Evolutionary conservation across 2,888 invertebrate genomes (phyloP), one percentile per base, ranked within the genome.

Genomic region (Phaedon cochleariae): DNA sequence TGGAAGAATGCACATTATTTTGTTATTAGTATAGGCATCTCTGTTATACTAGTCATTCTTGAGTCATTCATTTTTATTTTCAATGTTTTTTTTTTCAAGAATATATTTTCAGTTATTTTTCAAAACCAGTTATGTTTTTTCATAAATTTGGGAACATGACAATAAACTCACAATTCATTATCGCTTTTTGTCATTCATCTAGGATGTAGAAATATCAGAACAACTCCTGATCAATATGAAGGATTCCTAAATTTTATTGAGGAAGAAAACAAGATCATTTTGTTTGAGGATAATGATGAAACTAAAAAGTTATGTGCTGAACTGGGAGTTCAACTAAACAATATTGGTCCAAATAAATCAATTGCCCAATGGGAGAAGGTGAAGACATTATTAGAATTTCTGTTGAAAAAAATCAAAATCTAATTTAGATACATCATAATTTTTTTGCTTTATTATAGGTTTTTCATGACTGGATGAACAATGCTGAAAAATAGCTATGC

Each of bases 201-300:
- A 49, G 49, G 49, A 49, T 49, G 49, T 49, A 20, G 49, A 21
- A 49, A 49, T 49, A 22, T 22, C 22, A 49, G 49, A 49, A 49
- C 49, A 12, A 49, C 49, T 49, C 49, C 4, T 12, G 9, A 49
- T 49, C 49, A 49, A 49, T 20, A 49, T 49, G 49, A 49, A 49
- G 49, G 20, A 49, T 49, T 49, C 49, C 20, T 49, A 21, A 20
- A 12, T 41, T 41, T 41, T 22, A 49, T 49, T 49, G 49, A 49
- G 21, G 49, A 49, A 49, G 49, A 21, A 49, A 49, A 49, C 49
- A 49, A 49, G 22, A 49, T 22, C 20, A 21, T 49, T 49, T 49
- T 49, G 22, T 49, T 49, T 49, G 21, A 49, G 20, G 49, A 49
- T 49, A 49, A 49, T 12, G 21, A 49, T 20, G 12, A 49, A 21